These are phyloP conservation scores for Torymus tubicola DNA, from an alignment of 2,888 invertebrate species.

Conservation along the genomic window DNA sequence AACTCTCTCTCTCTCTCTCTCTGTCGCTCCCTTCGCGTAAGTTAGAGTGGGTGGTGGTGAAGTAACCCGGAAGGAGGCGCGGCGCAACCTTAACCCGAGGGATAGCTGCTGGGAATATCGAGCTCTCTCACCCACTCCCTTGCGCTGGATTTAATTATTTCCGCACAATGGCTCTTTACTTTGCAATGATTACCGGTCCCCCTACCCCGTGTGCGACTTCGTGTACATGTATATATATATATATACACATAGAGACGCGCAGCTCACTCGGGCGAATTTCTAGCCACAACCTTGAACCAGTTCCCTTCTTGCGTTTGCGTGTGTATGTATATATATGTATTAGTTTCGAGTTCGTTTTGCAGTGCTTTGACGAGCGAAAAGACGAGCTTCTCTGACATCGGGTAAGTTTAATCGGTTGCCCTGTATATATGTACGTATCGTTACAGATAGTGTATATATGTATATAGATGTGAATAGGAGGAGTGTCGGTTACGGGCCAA, in stretches of 20 bases:
- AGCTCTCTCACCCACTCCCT: not conserved
- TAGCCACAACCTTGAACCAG: slow-evolving; percentile 34
- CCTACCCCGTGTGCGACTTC: too few relatives aligned
- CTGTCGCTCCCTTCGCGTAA: too few relatives aligned
- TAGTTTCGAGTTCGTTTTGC: too few relatives aligned
- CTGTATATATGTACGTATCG: not conserved
- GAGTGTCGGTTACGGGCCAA: slow-evolving; percentile 28
- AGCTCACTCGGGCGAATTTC: too few relatives aligned
- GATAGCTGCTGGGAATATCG: slow-evolving; percentile 4
- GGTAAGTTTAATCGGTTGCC: slow-evolving; percentile 30
- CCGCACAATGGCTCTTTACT: slow-evolving; percentile 21
- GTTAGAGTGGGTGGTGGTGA: not conserved
- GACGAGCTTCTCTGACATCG: not conserved
- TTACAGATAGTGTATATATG: too few relatives aligned
- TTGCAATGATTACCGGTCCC: slow-evolving; percentile 4
- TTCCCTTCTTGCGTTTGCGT: not conserved
- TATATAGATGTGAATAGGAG: slow-evolving; percentile 18
- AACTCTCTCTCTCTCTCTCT: too few relatives aligned
- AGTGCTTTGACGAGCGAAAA: too few relatives aligned
- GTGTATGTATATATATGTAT: too few relatives aligned
- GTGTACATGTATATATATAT: too few relatives aligned
- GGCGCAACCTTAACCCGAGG: not conserved
- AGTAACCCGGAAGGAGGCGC: not conserved
- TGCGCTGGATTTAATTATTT: slow-evolving; percentile 32
- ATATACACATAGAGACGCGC: too few relatives aligned